Percentiles rank a stretch among this genome's conserved stretches.
Conservation (phyloP, 2,113 vertebrate genomes). For the Sylvietta virens region DNA sequence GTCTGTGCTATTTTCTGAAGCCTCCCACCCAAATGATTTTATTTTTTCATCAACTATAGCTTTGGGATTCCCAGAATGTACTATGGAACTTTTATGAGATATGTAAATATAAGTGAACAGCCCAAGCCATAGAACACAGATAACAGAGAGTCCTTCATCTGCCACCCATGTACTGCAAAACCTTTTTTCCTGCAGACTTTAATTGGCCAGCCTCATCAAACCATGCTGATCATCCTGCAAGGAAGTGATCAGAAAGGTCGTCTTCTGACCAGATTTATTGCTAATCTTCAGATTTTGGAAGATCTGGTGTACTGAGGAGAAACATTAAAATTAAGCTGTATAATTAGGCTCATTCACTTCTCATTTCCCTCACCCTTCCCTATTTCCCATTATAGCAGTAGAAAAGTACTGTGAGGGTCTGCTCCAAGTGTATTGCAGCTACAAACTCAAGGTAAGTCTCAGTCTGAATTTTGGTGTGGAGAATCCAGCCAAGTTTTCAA, state of each 20-base stretch:
- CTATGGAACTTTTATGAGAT: neutral
- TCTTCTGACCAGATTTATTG: neutral
- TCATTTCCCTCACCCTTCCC: fast-evolving
- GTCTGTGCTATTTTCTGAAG: neutral
- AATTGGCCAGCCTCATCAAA: neutral
- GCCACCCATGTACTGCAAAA: neutral
- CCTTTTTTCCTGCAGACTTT: neutral
- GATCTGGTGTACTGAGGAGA: neutral
- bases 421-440: neutral
- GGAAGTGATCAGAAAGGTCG: neutral
- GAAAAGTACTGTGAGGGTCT: neutral
- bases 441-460: neutral
- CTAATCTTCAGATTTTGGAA: neutral
- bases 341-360: neutral
- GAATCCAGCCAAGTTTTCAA: neutral
- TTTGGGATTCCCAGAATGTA: neutral
- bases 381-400: neutral
- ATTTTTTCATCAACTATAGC: neutral
- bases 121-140: neutral
- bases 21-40: neutral
- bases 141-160: neutral
- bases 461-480: neutral
- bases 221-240: neutral
- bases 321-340: neutral
- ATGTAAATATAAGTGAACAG: neutral